These are phyloP conservation scores for Zosterops pallidus DNA, from an alignment of 2,113 vertebrate genomes.

Conservation along the genomic window DNA sequence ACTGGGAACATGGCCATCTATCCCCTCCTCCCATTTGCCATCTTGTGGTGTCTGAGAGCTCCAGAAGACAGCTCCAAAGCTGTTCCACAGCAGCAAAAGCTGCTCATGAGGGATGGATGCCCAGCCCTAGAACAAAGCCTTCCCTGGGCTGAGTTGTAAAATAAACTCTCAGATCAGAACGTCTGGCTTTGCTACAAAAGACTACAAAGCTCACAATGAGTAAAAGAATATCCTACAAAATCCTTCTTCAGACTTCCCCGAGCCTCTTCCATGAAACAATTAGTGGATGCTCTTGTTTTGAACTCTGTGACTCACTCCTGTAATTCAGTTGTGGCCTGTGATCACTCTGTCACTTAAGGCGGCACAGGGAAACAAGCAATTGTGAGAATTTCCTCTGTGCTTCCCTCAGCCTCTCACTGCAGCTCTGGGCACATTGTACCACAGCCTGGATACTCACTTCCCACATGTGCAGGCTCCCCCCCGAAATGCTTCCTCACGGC, in stretches of 20 bases:
- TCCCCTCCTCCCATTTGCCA: not conserved
- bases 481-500: not conserved
- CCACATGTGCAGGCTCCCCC: not conserved
- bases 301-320: slow-evolving; percentile 48
- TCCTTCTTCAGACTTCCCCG: slow-evolving; percentile 13
- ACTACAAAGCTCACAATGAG: slow-evolving; percentile 17
- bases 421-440: not conserved
- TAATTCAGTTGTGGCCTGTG: not conserved
- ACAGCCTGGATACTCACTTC: not conserved
- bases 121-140: not conserved
- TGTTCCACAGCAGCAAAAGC: not conserved
- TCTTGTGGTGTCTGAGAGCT: not conserved
- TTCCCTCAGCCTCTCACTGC: not conserved
- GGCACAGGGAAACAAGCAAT: not conserved
- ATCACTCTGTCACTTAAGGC: not conserved
- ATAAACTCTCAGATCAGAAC: not conserved
- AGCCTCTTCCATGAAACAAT: slow-evolving; percentile 49
- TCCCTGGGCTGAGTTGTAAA: not conserved
- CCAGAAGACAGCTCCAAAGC: not conserved
- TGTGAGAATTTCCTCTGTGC: slow-evolving; percentile 52
- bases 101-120: not conserved
- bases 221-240: slow-evolving; percentile 32
- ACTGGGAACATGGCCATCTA: not conserved
- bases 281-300: slow-evolving; percentile 68
- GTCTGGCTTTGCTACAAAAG: not conserved